phyloP scores from a whole-genome alignment of 2,888 invertebrate species.

The Ochropacha duplaris region DNA sequence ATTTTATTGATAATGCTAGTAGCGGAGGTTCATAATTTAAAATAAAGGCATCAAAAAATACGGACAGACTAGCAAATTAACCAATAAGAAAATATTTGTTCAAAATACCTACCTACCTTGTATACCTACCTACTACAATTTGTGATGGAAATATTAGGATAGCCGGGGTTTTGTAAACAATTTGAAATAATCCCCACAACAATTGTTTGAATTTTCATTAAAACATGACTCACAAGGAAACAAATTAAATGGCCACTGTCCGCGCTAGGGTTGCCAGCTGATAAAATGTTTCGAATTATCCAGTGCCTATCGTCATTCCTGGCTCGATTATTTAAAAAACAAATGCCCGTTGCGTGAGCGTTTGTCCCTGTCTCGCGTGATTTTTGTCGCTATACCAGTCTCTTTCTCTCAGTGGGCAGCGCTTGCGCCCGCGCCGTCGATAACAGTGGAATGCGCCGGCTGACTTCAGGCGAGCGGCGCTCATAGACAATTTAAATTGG shows the following conservation, averaged over 20 bases:
- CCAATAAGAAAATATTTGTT: not conserved
- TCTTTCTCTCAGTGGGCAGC: slow-evolving; percentile 45
- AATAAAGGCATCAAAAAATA: no score
- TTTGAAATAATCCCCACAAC: slow-evolving; percentile 39
- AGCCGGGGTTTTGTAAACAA: not conserved
- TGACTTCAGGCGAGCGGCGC: slow-evolving; percentile 77
- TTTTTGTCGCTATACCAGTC: slow-evolving; percentile 51
- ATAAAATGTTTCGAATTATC: slow-evolving; percentile 75
- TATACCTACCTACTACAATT: no score
- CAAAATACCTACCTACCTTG: no score
- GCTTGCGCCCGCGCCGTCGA: slow-evolving; percentile 69
- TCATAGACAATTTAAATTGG: slow-evolving; percentile 82
- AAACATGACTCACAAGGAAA: slow-evolving; percentile 62
- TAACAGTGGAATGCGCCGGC: slow-evolving; percentile 80
- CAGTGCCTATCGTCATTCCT: slow-evolving; percentile 78
- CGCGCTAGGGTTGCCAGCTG: slow-evolving; percentile 71
- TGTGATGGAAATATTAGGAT: not conserved
- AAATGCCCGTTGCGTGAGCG: slow-evolving; percentile 57
- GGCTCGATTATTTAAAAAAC: slow-evolving; percentile 81
- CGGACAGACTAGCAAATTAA: no score
- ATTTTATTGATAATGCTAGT: no score
- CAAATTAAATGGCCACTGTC: slow-evolving; percentile 73
- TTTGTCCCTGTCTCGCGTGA: slow-evolving; percentile 61
- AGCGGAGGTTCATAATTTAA: no score
- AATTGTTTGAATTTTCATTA: slow-evolving; percentile 47